phyloP scores from a whole-genome alignment of 1,140 invertebrate genomes.

The Holcopasites calliopsidis region DNA sequence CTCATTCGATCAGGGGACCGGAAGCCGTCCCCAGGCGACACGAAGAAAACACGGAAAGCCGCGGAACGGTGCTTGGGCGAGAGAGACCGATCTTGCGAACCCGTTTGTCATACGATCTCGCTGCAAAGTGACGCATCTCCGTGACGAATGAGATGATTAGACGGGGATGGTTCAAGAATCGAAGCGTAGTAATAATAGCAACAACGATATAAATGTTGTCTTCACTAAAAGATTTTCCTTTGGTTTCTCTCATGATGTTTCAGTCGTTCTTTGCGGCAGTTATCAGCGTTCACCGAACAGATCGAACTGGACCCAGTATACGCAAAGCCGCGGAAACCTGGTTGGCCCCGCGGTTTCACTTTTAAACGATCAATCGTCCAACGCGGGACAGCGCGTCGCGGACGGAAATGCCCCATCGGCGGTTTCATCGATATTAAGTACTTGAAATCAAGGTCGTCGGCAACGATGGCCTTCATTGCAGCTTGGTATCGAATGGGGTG shows the following conservation, averaged over 20 bases:
- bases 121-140: background rate
- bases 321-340: too few species aligned
- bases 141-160: background rate
- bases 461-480: slow-evolving; percentile 3
- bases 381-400: background rate
- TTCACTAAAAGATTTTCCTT: too few species aligned
- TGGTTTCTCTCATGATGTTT: too few species aligned
- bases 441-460: background rate
- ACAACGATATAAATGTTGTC: too few species aligned
- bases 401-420: background rate
- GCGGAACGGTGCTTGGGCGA: background rate
- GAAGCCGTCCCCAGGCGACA: slow-evolving; percentile 62
- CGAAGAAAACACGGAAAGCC: slow-evolving; percentile 54
- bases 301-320: too few species aligned
- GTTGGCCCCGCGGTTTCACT: slow-evolving; percentile 17
- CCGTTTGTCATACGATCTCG: background rate
- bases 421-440: background rate
- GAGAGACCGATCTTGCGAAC: slow-evolving; percentile 17
- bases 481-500: background rate
- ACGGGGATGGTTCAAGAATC: too few species aligned
- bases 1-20: slow-evolving; percentile 75
- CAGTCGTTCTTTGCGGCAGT: too few species aligned
- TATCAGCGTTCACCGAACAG: too few species aligned
- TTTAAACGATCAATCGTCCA: background rate
- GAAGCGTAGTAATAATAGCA: too few species aligned